A percentile compares a stretch with the other conserved stretches of the same genome.
Conservation (phyloP, 2,113 vertebrate species). For the Heterotilapia buettikoferi region DNA sequence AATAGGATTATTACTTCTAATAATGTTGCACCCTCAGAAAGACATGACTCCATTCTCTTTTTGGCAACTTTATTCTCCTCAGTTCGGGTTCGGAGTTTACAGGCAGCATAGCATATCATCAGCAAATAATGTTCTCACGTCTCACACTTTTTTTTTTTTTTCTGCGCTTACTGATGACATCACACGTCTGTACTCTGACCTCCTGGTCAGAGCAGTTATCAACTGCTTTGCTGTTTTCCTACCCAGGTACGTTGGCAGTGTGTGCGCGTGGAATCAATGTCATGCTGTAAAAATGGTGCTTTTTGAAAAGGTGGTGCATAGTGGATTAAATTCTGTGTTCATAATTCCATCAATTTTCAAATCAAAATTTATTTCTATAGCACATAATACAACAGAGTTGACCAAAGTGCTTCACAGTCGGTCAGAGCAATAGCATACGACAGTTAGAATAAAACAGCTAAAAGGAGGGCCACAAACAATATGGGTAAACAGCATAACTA, state of each 20-base stretch:
- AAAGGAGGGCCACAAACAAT: fast-evolving
- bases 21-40: neutral
- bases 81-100: neutral
- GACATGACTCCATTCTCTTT: neutral
- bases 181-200: neutral
- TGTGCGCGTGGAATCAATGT: neutral
- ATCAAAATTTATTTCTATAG: neutral
- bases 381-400: neutral
- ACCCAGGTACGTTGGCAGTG: no score
- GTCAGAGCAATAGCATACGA: neutral
- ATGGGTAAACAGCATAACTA: neutral
- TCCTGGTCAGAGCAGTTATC: no score
- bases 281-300: neutral
- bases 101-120: neutral
- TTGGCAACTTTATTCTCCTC: neutral
- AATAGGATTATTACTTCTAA: neutral
- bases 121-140: neutral
- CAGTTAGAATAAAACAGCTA: neutral
- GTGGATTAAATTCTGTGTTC: neutral
- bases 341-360: neutral
- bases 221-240: no score
- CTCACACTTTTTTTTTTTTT: neutral
- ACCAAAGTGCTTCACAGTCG: fast-evolving
- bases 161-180: neutral
- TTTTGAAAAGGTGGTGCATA: neutral